These are phyloP conservation scores for Hyla sarda DNA, from an alignment of 2,113 vertebrate genomes.

Conservation along the genomic window DNA sequence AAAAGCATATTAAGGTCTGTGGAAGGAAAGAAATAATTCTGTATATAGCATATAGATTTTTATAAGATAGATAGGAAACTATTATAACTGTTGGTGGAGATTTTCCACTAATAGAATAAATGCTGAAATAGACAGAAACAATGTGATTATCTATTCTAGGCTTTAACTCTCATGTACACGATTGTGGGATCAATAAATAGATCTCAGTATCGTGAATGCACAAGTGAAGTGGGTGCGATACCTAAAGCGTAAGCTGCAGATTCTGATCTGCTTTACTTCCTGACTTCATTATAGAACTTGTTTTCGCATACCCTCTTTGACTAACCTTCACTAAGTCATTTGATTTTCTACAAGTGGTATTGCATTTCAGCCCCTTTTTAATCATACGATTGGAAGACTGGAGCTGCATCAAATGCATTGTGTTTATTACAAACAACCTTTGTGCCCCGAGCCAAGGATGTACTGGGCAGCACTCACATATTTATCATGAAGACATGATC, in stretches of 20 bases:
- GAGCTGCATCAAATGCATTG: conserved; percentile 52
- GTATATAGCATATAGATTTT: background rate
- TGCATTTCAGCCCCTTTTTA: conserved; percentile 42
- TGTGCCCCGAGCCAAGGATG: conserved; percentile 27
- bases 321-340: conserved; percentile 52
- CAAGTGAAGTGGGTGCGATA: background rate
- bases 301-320: conserved; percentile 37
- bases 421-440: conserved; percentile 54
- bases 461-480: background rate
- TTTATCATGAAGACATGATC: conserved; percentile 35
- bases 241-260: background rate
- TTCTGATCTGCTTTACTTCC: background rate
- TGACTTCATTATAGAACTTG: conserved; percentile 12
- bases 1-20: background rate
- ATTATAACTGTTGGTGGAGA: background rate
- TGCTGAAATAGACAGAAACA: background rate
- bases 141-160: background rate
- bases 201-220: background rate
- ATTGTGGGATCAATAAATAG: background rate
- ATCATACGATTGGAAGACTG: conserved; percentile 53
- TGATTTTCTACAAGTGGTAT: conserved; percentile 43
- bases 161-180: background rate
- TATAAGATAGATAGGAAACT: background rate
- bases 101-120: background rate
- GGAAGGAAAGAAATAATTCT: background rate